Conservation (phyloP, 2,888 invertebrate species). For the Andrena haemorrhoa region DNA sequence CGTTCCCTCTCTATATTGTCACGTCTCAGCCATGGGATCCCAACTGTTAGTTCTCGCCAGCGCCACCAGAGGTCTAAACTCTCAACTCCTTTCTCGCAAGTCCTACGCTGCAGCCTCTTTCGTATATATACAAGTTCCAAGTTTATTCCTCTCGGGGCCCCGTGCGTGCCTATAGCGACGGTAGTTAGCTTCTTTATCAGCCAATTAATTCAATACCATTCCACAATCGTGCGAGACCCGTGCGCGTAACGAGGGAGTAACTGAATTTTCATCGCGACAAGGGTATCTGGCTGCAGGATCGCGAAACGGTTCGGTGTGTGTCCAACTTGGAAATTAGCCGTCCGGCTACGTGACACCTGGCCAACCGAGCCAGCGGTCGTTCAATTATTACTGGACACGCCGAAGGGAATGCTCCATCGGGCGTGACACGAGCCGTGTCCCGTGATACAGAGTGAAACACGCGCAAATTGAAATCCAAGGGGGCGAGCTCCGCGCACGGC, state of each 20-base stretch:
- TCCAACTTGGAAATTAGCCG: conserved; percentile 33
- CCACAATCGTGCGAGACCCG: not conserved
- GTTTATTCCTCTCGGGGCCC: too few relatives aligned
- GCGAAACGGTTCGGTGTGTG: conserved; percentile 18
- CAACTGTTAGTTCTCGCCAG: too few relatives aligned
- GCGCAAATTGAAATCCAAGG: conserved; percentile 23
- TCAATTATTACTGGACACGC: conserved; percentile 51
- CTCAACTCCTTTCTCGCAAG: too few relatives aligned
- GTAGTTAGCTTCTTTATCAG: too few relatives aligned
- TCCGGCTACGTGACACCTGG: conserved; percentile 35
- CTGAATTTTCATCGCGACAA: not conserved
- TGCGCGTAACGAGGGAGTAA: not conserved
- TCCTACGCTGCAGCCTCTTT: too few relatives aligned
- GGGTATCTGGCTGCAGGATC: conserved; percentile 20
- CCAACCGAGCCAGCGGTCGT: conserved; percentile 11
- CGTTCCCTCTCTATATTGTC: too few relatives aligned
- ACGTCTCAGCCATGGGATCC: too few relatives aligned
- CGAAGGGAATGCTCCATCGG: conserved; percentile 29
- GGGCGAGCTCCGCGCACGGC: conserved; percentile 24
- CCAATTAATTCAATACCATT: too few relatives aligned
- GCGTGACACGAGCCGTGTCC: conserved; percentile 52
- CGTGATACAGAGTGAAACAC: conserved; percentile 23
- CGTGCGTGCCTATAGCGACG: too few relatives aligned
- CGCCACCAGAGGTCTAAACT: too few relatives aligned
- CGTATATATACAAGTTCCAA: too few relatives aligned